phyloP scores from a whole-genome alignment of 2,797 vertebrate species.

The Helicolenus hilgendorfi region DNA sequence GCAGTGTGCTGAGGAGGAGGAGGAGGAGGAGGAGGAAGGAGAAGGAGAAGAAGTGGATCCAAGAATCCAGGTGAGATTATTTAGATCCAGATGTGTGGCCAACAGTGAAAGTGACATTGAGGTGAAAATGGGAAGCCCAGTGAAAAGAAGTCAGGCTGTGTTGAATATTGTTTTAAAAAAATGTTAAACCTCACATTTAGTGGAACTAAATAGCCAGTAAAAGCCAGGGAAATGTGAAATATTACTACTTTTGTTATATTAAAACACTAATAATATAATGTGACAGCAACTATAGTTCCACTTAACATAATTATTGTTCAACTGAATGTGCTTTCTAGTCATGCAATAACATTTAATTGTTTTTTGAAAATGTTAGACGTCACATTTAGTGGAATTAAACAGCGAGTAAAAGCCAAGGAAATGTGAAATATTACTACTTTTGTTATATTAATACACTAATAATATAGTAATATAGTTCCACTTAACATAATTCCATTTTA shows the following conservation, averaged over 20 bases:
- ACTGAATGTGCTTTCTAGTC: neutral
- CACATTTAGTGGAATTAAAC: neutral
- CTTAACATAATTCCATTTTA: neutral
- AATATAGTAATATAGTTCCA: neutral
- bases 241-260: neutral
- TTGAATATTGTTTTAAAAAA: neutral
- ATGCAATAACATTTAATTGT: neutral
- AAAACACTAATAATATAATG: neutral
- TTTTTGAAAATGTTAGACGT: neutral
- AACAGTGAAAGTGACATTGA: constrained; percentile 36
- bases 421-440: neutral
- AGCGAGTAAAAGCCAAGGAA: neutral
- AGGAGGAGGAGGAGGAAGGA: constrained; percentile 74
- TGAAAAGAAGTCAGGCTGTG: neutral
- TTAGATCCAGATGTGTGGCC: constrained; percentile 34
- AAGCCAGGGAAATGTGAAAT: neutral
- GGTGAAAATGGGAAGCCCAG: neutral
- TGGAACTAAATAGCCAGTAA: neutral
- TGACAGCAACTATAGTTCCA: neutral
- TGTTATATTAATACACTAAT: neutral
- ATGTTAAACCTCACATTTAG: neutral
- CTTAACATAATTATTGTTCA: neutral
- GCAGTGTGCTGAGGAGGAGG: constrained; percentile 80
- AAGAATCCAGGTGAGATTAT: constrained; percentile 93
- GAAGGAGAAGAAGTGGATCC: constrained; percentile 92